Evolutionary conservation across 1,140 invertebrate species (phyloP).

Genomic region (Phocides pigmalion): DNA sequence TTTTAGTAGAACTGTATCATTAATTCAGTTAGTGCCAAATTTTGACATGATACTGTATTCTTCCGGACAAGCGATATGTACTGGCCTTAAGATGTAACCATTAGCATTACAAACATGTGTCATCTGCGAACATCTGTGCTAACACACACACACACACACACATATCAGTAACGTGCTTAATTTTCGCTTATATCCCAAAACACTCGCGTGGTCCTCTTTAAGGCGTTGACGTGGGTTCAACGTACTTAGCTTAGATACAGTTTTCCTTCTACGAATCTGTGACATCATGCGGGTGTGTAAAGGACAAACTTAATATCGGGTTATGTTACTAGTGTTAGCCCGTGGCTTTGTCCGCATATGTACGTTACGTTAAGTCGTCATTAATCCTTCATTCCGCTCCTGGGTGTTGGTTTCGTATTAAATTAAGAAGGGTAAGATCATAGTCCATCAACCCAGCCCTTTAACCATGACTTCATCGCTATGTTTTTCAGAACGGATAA

Average conservation of each 20-base stretch:
- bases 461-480: no score
- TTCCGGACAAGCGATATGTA: no score
- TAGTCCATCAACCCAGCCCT: no score
- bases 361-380: no score
- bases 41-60: no score
- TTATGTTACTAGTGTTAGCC: neutral
- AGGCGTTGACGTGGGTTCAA: conserved; percentile 45
- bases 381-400: no score
- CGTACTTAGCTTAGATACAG: conserved; percentile 49
- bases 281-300: conserved; percentile 49
- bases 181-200: conserved; percentile 37
- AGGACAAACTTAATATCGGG: conserved; percentile 22
- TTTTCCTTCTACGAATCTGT: conserved; percentile 54
- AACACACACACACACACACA: conserved; percentile 22
- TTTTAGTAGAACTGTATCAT: no score
- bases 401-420: no score
- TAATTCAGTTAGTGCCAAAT: no score
- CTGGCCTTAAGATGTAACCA: neutral
- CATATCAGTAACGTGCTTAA: conserved; percentile 41
- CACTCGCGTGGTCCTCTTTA: conserved; percentile 47
- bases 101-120: neutral
- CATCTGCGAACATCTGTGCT: neutral
- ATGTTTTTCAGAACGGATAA: no score
- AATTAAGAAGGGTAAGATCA: no score
- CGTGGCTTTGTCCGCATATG: no score